These are phyloP conservation scores for Rhagophthalmus giganteus DNA, from an alignment of 2,888 invertebrate genomes.

Conservation along the genomic window DNA sequence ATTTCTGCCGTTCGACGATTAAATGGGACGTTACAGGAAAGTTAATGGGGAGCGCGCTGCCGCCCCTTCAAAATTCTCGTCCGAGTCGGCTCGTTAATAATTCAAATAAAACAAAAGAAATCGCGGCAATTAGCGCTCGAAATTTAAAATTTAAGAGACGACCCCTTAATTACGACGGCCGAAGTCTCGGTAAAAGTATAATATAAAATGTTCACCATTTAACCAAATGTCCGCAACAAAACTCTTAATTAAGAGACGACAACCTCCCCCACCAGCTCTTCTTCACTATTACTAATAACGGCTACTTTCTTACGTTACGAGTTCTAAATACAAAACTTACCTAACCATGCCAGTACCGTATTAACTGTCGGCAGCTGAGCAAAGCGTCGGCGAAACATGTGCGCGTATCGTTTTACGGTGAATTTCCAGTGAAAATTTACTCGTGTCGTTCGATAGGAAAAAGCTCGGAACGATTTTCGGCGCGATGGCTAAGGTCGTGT, in stretches of 20 bases:
- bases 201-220: slow-evolving; percentile 11
- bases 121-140: no score
- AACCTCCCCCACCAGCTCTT: slow-evolving; percentile 23
- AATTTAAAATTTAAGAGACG: slow-evolving; percentile 12
- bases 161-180: slow-evolving; percentile 6
- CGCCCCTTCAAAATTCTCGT: no score
- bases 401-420: slow-evolving; percentile 11
- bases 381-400: slow-evolving; percentile 21
- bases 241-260: slow-evolving; percentile 3
- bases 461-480: not conserved
- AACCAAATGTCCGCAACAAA: slow-evolving; percentile 7
- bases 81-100: no score
- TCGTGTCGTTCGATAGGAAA: no score
- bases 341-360: slow-evolving; percentile 42
- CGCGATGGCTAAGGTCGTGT: slow-evolving; percentile 38
- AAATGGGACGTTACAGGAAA: no score
- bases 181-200: slow-evolving; percentile 23
- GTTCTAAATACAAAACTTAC: slow-evolving; percentile 29
- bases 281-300: slow-evolving; percentile 18
- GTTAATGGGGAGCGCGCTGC: no score
- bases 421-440: not conserved
- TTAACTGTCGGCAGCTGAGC: slow-evolving; percentile 40
- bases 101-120: no score
- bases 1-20: no score
- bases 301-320: slow-evolving; percentile 31